A percentile compares a stretch with the other conserved stretches of the same genome.
phyloP scores from a whole-genome alignment of 2,113 vertebrate species.

The Lepisosteus oculatus region DNA sequence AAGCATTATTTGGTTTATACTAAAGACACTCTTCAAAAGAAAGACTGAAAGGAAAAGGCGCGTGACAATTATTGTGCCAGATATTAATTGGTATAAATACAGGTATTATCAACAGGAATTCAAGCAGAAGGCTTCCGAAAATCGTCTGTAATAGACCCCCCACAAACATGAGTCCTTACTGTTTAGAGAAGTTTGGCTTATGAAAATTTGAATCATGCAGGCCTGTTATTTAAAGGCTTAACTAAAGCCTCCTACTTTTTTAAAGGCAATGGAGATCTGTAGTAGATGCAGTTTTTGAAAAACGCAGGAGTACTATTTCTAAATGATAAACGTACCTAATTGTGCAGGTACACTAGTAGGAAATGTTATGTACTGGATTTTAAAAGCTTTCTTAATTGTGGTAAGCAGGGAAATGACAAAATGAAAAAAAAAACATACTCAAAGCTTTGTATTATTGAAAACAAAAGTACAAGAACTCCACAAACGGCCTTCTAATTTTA shows the following conservation, averaged over 20 bases:
- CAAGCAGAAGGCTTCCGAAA: background rate
- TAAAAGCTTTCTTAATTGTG: background rate
- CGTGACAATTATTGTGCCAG: slow-evolving; percentile 17
- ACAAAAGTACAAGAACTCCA: background rate
- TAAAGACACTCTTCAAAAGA: background rate
- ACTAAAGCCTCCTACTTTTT: too few species aligned
- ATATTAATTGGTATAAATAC: slow-evolving; percentile 18
- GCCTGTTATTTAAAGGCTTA: too few species aligned
- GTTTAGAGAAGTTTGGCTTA: too few species aligned
- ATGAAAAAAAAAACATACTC: background rate
- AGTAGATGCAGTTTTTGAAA: too few species aligned
- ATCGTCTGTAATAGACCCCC: background rate
- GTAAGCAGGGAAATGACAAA: background rate
- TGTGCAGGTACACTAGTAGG: too few species aligned
- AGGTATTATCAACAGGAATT: slow-evolving; percentile 10
- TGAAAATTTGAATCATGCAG: too few species aligned
- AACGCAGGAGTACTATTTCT: too few species aligned
- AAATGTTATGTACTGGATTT: too few species aligned
- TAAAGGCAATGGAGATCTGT: too few species aligned
- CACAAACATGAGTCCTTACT: too few species aligned
- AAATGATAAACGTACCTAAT: too few species aligned
- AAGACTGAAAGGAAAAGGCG: slow-evolving; percentile 11
- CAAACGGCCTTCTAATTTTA: slow-evolving; percentile 54
- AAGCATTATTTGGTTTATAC: background rate
- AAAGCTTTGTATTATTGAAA: background rate